A percentile compares a stretch with the other conserved stretches of the same genome.
These are phyloP conservation scores for Antheraea yamamai DNA, from an alignment of 2,888 invertebrate species.

Conservation along the genomic window DNA sequence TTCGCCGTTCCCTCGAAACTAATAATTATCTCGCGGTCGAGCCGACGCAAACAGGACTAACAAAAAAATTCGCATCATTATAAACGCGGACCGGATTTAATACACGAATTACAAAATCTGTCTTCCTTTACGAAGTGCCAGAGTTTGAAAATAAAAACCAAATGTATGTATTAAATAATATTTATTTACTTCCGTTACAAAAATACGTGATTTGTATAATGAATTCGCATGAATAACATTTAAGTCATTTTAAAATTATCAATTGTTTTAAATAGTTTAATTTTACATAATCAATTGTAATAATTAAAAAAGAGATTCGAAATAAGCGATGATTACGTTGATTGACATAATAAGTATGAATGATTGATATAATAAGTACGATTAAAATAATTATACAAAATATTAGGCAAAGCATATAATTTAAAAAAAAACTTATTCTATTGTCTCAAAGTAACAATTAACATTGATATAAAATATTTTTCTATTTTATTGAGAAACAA, in stretches of 20 bases:
- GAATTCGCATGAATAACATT: slow-evolving; percentile 29
- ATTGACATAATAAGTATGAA: slow-evolving; percentile 9
- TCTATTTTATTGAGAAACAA: slow-evolving; percentile 27
- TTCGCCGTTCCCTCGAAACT: slow-evolving; percentile 49
- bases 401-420: background rate
- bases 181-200: slow-evolving; percentile 64
- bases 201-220: slow-evolving; percentile 56
- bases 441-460: slow-evolving; percentile 10
- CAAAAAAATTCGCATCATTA: slow-evolving; percentile 42
- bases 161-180: slow-evolving; percentile 35
- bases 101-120: slow-evolving; percentile 24
- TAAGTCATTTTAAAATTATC: background rate
- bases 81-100: slow-evolving; percentile 21
- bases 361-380: background rate
- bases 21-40: slow-evolving; percentile 61
- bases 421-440: background rate
- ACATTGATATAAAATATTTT: slow-evolving; percentile 22
- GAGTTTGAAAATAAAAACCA: slow-evolving; percentile 31
- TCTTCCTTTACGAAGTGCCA: slow-evolving; percentile 13
- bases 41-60: slow-evolving; percentile 51
- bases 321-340: slow-evolving; percentile 9
- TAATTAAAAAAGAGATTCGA: slow-evolving; percentile 18
- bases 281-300: background rate
- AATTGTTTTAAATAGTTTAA: background rate
- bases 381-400: background rate